Conservation (phyloP, 2,888 invertebrate genomes). For the Imbricaverruca yamaguchii region DNA sequence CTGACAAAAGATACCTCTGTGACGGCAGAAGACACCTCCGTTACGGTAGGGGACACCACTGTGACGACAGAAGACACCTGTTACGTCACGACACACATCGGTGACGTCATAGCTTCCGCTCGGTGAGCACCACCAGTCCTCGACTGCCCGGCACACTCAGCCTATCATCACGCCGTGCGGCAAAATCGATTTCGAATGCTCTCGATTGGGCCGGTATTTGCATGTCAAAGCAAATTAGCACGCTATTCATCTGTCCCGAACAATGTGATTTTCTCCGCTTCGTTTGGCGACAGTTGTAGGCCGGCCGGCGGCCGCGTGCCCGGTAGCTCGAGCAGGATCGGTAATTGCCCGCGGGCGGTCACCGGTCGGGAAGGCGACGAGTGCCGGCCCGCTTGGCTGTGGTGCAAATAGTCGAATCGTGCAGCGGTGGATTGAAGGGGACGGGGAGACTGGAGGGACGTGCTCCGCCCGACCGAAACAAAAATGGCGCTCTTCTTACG, state of each 20-base stretch:
- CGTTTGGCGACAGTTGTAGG: neutral
- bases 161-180: neutral
- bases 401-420: neutral
- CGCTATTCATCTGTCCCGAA: conserved; percentile 1
- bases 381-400: neutral
- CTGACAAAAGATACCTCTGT: too few relatives aligned
- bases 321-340: neutral
- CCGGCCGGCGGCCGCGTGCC: neutral
- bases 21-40: too few relatives aligned
- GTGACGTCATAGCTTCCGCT: too few relatives aligned
- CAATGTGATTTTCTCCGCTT: conserved; percentile 8
- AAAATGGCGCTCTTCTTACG: too few relatives aligned
- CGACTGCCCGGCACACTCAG: neutral
- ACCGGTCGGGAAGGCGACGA: neutral
- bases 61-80: too few relatives aligned
- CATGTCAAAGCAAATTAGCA: conserved; percentile 20
- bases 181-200: conserved; percentile 2
- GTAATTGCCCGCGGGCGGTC: neutral
- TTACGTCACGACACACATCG: too few relatives aligned
- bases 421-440: neutral
- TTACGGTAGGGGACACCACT: too few relatives aligned
- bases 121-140: neutral
- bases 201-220: neutral
- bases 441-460: too few relatives aligned
- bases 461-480: too few relatives aligned